These are phyloP conservation scores for Lepidurus couesii DNA, from an alignment of 1,140 invertebrate species.

Conservation along the genomic window DNA sequence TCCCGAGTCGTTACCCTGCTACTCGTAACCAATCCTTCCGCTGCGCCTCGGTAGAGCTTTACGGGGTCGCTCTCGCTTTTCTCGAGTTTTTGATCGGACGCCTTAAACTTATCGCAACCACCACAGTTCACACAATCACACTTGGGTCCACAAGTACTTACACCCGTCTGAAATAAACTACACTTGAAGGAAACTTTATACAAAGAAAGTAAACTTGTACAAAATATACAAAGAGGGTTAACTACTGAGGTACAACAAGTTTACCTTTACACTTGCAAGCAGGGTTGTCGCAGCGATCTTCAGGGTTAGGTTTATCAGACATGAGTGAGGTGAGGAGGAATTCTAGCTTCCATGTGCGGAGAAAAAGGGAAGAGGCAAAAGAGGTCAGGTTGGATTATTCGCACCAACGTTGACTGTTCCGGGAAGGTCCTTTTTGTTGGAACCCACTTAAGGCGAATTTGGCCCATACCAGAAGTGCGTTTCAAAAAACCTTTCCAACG, in stretches of 20 bases:
- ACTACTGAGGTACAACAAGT: neutral
- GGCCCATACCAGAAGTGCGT: too few relatives aligned
- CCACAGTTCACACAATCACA: neutral
- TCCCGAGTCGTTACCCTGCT: neutral
- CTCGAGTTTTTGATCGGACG: neutral
- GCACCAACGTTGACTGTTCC: neutral
- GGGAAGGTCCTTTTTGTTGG: neutral
- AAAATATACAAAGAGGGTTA: too few relatives aligned
- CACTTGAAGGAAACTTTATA: too few relatives aligned
- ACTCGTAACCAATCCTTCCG: neutral
- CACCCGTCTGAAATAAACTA: neutral
- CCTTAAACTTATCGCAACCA: neutral
- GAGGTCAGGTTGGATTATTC: neutral
- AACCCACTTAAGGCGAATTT: too few relatives aligned
- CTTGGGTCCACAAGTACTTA: neutral
- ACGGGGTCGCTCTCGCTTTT: neutral
- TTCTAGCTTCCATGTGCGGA: neutral
- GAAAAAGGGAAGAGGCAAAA: neutral
- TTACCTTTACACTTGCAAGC: conserved; percentile 2
- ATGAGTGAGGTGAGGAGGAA: neutral
- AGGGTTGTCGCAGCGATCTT: neutral
- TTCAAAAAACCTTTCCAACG: too few relatives aligned
- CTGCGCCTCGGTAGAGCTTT: neutral
- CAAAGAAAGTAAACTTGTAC: too few relatives aligned
- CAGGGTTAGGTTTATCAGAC: neutral